phyloP scores from a whole-genome alignment of 2,113 vertebrate species.

The Actenoides lindsayi region DNA sequence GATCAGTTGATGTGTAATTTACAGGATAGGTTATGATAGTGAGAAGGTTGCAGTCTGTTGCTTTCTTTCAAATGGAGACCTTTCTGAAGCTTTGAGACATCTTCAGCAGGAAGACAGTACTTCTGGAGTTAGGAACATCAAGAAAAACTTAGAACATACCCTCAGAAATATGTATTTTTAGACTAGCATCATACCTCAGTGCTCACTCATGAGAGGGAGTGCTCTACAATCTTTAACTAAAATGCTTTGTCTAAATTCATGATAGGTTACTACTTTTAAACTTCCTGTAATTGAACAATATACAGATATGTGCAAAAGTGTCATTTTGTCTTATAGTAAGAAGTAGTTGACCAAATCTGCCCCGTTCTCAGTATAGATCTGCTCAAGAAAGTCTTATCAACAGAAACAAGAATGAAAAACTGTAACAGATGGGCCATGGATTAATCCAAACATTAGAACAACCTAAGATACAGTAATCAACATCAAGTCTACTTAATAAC shows the following conservation, averaged over 20 bases:
- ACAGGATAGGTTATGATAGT: background rate
- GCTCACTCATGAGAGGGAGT: background rate
- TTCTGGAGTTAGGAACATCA: background rate
- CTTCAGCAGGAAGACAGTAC: background rate
- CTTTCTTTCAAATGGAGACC: background rate
- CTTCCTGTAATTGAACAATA: background rate
- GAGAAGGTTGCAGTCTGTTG: background rate
- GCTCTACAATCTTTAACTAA: background rate
- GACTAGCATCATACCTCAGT: background rate
- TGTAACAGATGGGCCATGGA: constrained; percentile 56
- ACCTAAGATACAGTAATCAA: constrained; percentile 11
- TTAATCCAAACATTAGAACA: constrained; percentile 46
- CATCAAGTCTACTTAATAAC: background rate
- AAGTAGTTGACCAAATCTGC: background rate
- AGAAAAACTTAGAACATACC: background rate
- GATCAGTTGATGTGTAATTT: background rate
- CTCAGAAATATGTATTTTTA: background rate
- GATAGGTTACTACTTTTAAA: background rate
- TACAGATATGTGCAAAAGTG: background rate
- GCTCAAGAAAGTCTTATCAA: background rate
- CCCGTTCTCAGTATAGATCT: background rate
- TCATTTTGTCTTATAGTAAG: background rate
- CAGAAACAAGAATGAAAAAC: background rate
- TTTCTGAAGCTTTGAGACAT: background rate
- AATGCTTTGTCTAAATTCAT: background rate